Percentiles rank a stretch among this genome's conserved stretches.
phyloP scores from a whole-genome alignment of 2,797 vertebrate species.

The Hippopotamyrus pictus region DNA sequence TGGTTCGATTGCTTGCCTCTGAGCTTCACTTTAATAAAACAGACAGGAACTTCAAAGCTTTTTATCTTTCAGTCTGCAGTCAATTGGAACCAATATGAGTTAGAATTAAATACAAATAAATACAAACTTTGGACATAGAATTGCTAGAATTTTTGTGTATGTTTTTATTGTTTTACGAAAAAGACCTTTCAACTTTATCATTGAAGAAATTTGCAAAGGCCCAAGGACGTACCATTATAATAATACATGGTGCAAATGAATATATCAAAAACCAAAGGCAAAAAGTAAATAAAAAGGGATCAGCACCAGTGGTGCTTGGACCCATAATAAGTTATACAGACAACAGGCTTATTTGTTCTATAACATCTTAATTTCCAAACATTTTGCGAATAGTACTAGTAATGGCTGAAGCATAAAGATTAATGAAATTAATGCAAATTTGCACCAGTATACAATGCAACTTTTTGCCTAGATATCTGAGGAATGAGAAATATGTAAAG shows the following conservation, averaged over 20 bases:
- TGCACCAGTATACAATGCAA: neutral
- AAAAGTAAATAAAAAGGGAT: neutral
- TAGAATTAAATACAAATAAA: neutral
- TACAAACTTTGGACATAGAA: neutral
- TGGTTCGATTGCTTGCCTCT: conserved; percentile 20
- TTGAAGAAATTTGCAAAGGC: neutral
- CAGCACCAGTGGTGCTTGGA: neutral
- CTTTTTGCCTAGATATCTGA: neutral
- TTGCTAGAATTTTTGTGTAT: neutral
- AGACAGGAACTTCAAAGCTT: neutral
- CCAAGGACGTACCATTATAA: neutral
- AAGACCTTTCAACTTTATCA: neutral
- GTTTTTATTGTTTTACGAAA: neutral
- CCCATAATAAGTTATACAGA: neutral
- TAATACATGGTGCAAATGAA: neutral
- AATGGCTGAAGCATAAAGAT: neutral
- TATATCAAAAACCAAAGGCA: neutral
- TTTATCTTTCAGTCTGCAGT: neutral
- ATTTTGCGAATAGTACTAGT: neutral
- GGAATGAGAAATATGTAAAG: neutral
- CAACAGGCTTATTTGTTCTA: neutral
- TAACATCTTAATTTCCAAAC: neutral
- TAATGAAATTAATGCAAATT: neutral
- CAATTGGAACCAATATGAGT: neutral
- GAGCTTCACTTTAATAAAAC: conserved; percentile 5